A percentile compares a stretch with the other conserved stretches of the same genome.
Conservation (phyloP, 2,888 invertebrate genomes). For the Mesorhabditis spiculigera region DNA sequence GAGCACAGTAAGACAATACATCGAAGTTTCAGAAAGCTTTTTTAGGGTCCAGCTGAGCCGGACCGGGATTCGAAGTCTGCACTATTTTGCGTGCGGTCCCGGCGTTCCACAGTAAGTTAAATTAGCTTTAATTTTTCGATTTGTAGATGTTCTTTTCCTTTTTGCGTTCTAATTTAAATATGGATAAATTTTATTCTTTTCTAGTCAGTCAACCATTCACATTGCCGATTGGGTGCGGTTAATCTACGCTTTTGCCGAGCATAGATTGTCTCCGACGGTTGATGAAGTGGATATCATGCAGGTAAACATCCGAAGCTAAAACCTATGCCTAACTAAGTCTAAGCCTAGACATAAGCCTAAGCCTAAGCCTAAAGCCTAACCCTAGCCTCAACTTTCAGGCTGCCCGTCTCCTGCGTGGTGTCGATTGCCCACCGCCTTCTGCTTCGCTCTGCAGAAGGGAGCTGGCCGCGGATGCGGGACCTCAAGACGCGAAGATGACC, state of each 20-base stretch:
- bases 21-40: neutral
- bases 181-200: neutral
- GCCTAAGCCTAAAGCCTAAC: neutral
- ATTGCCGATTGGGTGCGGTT: constrained; percentile 30
- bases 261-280: constrained; percentile 23
- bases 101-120: constrained; percentile 12
- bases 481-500: constrained; percentile 18
- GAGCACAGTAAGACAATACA: neutral
- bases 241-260: constrained; percentile 24
- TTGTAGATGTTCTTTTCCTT: too few species aligned
- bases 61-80: constrained; percentile 19
- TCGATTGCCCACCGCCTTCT: constrained; percentile 22
- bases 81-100: constrained; percentile 14
- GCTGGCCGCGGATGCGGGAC: constrained; percentile 7
- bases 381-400: constrained; percentile 15
- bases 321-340: neutral
- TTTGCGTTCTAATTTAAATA: too few species aligned
- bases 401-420: constrained; percentile 17
- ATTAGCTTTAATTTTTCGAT: neutral
- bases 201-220: constrained; percentile 10
- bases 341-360: neutral
- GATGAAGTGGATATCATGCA: constrained; percentile 26
- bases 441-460: constrained; percentile 19
- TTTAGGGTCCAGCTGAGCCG: constrained; percentile 16
- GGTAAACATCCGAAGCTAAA: constrained; percentile 9